Base-by-base conservation (phyloP, 2,797 vertebrate species). In the Cyprinodon diabolis region DNA sequence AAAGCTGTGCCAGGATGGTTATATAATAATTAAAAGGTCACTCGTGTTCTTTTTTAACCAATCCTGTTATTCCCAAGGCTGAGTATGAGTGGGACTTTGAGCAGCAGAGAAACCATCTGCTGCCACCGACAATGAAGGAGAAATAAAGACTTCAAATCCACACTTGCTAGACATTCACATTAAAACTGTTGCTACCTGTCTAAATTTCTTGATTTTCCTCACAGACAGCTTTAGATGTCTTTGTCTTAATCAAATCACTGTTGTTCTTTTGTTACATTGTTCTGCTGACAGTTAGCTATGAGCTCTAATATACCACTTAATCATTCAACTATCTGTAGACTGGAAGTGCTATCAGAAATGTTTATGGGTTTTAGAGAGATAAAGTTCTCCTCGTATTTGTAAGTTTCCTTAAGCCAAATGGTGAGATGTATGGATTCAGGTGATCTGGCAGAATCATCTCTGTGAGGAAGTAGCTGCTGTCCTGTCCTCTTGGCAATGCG, bases 1-100 rank as follows among this genome's bases (percentile, higher is more conserved):
- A 90, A 82, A 85, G 74, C 69, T 69, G 45, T 77, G 68, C 65
- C 66, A 58, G 47, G 58, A 74, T 79, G 83, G 74, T 83, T 69
- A 48, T 54, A 47, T 71, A 75, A 82, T 92, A 92, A 92, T 92
- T 90, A 90, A 89, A 89, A 87, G 89, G 90, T 90, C 90, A 85
- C 37, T 30, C 1, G 15, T 84, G 80, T 82, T 89, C 74, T 52
- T 86, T 65, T 82, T 88, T 77, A 89, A 89, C 81, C 86, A 89
- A 79, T 86, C 75, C 70, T 66, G 15, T 79, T 85, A 90, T 89
- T 92, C 91, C 92, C 91, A 17, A 51, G 71, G 68, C 88, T 82
- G 75, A 76, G 66, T 79, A 81, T 52, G 82, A 84, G 73, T 84
- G 90, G 89, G 87, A 90, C 79, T 78, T 73, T 74, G 84, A 80